These are phyloP conservation scores for Chiroxiphia lanceolata DNA, from an alignment of 2,797 vertebrate genomes.

Conservation along the genomic window DNA sequence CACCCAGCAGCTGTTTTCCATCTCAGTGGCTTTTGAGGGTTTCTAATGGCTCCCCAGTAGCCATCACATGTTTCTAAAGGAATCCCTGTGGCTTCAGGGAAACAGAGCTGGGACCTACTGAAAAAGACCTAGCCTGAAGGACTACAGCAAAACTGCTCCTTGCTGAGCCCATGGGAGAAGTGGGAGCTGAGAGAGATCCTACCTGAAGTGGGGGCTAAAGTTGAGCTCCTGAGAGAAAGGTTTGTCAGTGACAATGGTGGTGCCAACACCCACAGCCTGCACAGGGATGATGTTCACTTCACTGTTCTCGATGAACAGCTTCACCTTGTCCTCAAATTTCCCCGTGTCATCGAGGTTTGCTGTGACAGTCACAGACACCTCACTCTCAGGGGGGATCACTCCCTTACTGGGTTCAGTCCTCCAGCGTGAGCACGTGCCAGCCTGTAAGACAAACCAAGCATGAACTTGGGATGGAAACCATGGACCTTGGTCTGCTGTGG, in stretches of 20 bases:
- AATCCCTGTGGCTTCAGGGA: background rate
- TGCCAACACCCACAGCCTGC: conserved; percentile 80
- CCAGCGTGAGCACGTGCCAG: conserved; percentile 73
- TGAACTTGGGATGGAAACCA: background rate
- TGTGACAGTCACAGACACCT: conserved; percentile 77
- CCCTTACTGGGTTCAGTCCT: conserved; percentile 80
- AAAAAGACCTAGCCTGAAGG: background rate
- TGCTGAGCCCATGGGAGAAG: background rate
- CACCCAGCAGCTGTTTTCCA: background rate
- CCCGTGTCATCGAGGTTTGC: conserved; percentile 81
- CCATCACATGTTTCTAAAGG: background rate
- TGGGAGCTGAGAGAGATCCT: background rate
- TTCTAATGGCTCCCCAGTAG: background rate
- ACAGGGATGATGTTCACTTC: conserved; percentile 61
- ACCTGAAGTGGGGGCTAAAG: conserved; percentile 87
- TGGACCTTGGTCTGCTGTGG: too few species aligned
- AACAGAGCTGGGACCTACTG: background rate
- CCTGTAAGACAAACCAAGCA: conserved; percentile 68
- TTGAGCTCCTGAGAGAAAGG: conserved; percentile 81
- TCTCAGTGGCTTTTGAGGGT: background rate
- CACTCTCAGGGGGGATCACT: conserved; percentile 71
- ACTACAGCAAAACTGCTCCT: background rate
- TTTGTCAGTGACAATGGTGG: conserved; percentile 83
- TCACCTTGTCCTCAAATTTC: conserved; percentile 77
- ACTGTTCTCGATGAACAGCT: conserved; percentile 77